Evolutionary conservation across 2,888 invertebrate species (phyloP).

Genomic region (Plagodis dolabraria): DNA sequence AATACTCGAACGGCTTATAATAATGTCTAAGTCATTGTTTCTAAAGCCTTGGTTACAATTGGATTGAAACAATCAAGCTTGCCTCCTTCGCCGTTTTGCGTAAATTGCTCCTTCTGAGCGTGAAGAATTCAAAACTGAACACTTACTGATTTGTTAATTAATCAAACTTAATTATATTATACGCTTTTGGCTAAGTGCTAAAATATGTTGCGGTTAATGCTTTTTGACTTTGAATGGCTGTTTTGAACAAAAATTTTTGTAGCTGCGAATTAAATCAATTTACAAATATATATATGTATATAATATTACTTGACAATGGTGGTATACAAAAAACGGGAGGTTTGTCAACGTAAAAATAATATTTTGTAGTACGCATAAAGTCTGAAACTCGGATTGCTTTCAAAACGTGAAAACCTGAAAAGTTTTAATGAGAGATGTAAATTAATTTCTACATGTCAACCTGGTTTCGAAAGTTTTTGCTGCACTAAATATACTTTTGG

Average conservation of each 20-base stretch:
- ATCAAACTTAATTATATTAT: conserved; percentile 23
- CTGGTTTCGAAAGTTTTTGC: not conserved
- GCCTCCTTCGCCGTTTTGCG: conserved; percentile 3
- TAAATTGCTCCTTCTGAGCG: conserved; percentile 18
- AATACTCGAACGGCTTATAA: conserved; percentile 24
- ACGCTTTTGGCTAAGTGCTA: conserved; percentile 22
- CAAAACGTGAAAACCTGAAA: not conserved
- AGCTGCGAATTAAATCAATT: not conserved
- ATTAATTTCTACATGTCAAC: not conserved
- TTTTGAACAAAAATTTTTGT: not conserved
- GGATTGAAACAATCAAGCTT: conserved; percentile 30
- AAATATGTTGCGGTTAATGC: conserved; percentile 19
- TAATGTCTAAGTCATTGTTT: conserved; percentile 27
- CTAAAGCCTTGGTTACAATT: conserved; percentile 17
- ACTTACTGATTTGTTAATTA: conserved; percentile 26
- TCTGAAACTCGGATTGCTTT: too few relatives aligned
- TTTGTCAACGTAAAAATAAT: too few relatives aligned
- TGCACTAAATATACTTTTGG: too few relatives aligned
- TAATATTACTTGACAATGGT: too few relatives aligned
- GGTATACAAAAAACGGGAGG: too few relatives aligned
- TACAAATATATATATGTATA: too few relatives aligned
- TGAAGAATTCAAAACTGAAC: conserved; percentile 19
- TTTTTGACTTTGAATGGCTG: conserved; percentile 10
- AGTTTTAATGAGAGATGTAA: not conserved
- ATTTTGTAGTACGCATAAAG: too few relatives aligned